Conservation (phyloP, 2,113 vertebrate species). For the Charadrius vociferus region DNA sequence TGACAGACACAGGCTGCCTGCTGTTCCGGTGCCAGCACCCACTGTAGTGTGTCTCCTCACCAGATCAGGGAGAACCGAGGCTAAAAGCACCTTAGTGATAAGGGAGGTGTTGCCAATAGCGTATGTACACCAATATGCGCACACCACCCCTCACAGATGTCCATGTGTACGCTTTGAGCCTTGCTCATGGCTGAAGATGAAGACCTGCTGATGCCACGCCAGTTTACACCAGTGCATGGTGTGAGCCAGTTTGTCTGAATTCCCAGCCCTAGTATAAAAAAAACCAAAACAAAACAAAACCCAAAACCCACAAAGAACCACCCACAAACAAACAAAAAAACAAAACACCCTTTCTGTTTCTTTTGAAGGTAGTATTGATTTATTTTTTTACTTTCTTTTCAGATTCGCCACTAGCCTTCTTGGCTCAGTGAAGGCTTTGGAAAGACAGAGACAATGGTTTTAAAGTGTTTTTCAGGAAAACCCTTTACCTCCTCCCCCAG, state of each 20-base stretch:
- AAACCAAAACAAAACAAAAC: background rate
- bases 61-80: background rate
- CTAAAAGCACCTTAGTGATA: background rate
- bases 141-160: background rate
- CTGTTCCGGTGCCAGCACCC: background rate
- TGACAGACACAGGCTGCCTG: background rate
- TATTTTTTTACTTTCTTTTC: background rate
- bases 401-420: background rate
- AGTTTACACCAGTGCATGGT: background rate
- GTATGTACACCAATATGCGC: no score
- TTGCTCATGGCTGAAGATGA: background rate
- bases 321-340: no score
- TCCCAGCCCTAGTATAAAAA: background rate
- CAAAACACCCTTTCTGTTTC: background rate
- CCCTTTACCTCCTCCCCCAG: background rate
- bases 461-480: background rate
- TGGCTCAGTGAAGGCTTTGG: background rate
- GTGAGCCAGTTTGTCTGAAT: background rate
- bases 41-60: background rate
- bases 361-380: background rate
- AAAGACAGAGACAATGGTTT: background rate
- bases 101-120: background rate
- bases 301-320: no score
- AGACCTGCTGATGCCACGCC: background rate
- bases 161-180: fast-evolving